phyloP scores from a whole-genome alignment of 2,113 vertebrate species.

The Hemiscyllium ocellatum region DNA sequence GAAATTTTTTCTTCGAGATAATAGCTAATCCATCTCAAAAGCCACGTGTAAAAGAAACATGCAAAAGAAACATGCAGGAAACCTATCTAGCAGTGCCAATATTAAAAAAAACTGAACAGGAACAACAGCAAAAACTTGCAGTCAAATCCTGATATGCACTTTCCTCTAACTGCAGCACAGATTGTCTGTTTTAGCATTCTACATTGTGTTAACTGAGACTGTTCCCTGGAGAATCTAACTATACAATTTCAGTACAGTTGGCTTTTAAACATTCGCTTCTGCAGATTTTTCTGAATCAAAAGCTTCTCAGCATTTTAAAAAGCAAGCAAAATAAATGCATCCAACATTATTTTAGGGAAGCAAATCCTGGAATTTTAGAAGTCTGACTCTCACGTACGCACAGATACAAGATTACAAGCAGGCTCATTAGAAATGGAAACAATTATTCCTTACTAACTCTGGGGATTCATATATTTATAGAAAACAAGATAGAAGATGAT shows the following conservation, averaged over 20 bases:
- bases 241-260: slow-evolving; percentile 1
- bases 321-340: background rate
- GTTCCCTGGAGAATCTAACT: background rate
- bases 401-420: background rate
- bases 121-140: slow-evolving; percentile 13
- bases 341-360: background rate
- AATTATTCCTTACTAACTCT: background rate
- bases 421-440: background rate
- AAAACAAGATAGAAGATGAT: background rate
- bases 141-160: background rate
- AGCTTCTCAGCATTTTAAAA: slow-evolving; percentile 8
- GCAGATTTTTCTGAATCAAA: slow-evolving; percentile 23
- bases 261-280: slow-evolving; percentile 7
- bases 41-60: slow-evolving; percentile 29
- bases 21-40: slow-evolving; percentile 35
- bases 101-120: background rate
- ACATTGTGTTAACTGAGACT: slow-evolving; percentile 12
- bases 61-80: slow-evolving; percentile 33
- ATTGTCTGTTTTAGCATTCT: background rate
- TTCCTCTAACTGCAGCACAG: background rate
- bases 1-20: slow-evolving; percentile 33
- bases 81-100: slow-evolving; percentile 21
- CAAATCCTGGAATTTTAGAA: background rate
- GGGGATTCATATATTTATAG: background rate
- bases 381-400: background rate